Evolutionary conservation across 2,888 invertebrate genomes (phyloP).

Genomic region (Hirtodrosophila confusa): DNA sequence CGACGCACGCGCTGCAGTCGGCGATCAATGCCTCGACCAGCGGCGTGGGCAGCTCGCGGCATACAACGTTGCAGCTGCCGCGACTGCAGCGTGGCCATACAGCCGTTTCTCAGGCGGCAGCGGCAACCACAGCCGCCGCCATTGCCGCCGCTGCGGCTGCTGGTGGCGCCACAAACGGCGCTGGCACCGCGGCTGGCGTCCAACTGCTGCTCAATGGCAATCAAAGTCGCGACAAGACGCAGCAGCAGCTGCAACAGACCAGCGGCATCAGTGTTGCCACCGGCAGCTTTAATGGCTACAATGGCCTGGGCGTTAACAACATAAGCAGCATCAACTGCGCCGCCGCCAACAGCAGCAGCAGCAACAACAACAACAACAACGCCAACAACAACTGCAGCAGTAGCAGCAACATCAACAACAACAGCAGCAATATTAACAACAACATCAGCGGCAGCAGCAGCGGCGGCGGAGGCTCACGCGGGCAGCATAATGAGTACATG

Average conservation of each 20-base stretch:
- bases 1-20: conserved; percentile 39
- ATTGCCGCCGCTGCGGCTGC: conserved; percentile 21
- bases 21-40: conserved; percentile 54
- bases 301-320: conserved; percentile 46
- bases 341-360: conserved; percentile 1
- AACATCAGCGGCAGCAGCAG: conserved; percentile 22
- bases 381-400: conserved; percentile 19
- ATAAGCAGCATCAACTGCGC: conserved; percentile 16
- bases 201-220: conserved; percentile 62
- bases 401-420: conserved; percentile 11
- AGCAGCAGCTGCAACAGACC: conserved; percentile 13
- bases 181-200: conserved; percentile 14
- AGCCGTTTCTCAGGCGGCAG: conserved; percentile 19
- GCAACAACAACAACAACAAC: conserved; percentile 3
- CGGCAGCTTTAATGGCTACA: conserved; percentile 59
- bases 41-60: conserved; percentile 39
- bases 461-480: conserved; percentile 36
- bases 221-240: conserved; percentile 39
- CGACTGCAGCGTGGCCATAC: conserved; percentile 62
- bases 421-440: conserved; percentile 18
- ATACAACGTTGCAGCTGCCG: conserved; percentile 57
- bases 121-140: conserved; percentile 20
- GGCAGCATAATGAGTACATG: conserved; percentile 79
- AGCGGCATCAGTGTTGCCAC: conserved; percentile 48
- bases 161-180: conserved; percentile 32